Conservation (phyloP, 2,113 vertebrate species). For the Junco hyemalis region DNA sequence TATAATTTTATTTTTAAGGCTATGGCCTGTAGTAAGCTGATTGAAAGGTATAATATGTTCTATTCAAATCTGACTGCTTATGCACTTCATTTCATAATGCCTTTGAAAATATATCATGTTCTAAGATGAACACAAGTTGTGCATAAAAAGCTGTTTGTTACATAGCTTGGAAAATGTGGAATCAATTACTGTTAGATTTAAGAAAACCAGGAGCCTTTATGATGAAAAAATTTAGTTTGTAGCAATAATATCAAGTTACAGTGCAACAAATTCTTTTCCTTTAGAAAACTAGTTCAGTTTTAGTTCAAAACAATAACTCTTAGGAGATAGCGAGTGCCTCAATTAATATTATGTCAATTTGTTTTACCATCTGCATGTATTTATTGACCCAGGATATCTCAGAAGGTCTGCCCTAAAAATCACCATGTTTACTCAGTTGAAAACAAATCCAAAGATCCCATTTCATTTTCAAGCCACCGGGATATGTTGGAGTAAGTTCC, state of each 20-base stretch:
- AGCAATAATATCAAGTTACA: constrained; percentile 30
- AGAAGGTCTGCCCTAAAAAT: constrained; percentile 17
- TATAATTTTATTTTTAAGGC: constrained; percentile 63
- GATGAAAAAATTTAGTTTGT: constrained; percentile 27
- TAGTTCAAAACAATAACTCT: constrained; percentile 17
- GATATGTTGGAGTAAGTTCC: not conserved
- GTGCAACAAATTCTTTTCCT: constrained; percentile 6
- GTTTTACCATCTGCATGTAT: constrained; percentile 33
- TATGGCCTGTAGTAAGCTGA: constrained; percentile 50
- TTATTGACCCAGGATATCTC: constrained; percentile 7
- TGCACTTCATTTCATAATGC: constrained; percentile 40
- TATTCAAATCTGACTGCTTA: constrained; percentile 55
- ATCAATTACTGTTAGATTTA: constrained; percentile 52
- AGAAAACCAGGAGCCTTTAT: constrained; percentile 33
- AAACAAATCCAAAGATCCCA: constrained; percentile 20
- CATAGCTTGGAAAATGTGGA: constrained; percentile 46
- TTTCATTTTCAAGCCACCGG: not conserved
- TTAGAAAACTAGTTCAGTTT: not conserved
- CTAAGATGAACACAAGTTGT: constrained; percentile 37
- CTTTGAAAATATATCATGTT: constrained; percentile 50
- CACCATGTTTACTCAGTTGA: constrained; percentile 15
- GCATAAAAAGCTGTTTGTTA: constrained; percentile 41
- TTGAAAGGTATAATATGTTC: constrained; percentile 45
- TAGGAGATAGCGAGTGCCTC: not conserved
- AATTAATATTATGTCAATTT: constrained; percentile 35